Evolutionary conservation across 2,113 vertebrate genomes (phyloP), one percentile per base, ranked within the genome.

Genomic region (Fregetta grallaria): DNA sequence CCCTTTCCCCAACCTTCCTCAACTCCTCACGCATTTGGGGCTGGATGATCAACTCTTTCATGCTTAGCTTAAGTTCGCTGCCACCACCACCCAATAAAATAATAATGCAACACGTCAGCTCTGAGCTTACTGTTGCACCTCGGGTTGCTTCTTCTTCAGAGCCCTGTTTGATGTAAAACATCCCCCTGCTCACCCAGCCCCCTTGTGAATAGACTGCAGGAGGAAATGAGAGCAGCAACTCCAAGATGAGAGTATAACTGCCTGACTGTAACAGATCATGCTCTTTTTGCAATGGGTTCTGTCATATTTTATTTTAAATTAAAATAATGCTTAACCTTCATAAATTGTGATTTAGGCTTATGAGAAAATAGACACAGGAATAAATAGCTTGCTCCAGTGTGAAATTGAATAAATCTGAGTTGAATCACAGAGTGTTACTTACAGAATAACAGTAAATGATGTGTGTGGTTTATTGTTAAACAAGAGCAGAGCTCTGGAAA

Each of bases 311-410:
- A 19, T 86, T 90, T 84, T 68, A 71, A 96, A 91, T 95, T 95
- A 95, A 97, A 97, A 89, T 90, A 93, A 85, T 56, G 85, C 79
- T 96, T 79, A 96, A 95, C 95, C 87, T 93, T 85, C 87, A 55
- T 96, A 71, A 96, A 90, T 91, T 85, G 73, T 93, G 73, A 89
- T 72, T 94, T 85, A 38, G 66, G 70, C 78, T 79, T 26, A 8
- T 47, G 73, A 74, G 62, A 22, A 93, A 95, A 85, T 6, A 84
- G 94, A 88, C 78, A 76, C 34, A 8, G 79, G 85, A 94, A 86
- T 76, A 87, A 93, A 91, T 67, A 82, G 58, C 44, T 94, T 65
- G 85, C 82, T 97, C 75, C 86, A 86, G 87, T 8, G 9, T 95
- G 96, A 96, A 95, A 94, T 92, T 93, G 95, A 90, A 95, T 92